Evolutionary conservation across 2,888 invertebrate species (phyloP).

Genomic region (Phymatocera aterrima): DNA sequence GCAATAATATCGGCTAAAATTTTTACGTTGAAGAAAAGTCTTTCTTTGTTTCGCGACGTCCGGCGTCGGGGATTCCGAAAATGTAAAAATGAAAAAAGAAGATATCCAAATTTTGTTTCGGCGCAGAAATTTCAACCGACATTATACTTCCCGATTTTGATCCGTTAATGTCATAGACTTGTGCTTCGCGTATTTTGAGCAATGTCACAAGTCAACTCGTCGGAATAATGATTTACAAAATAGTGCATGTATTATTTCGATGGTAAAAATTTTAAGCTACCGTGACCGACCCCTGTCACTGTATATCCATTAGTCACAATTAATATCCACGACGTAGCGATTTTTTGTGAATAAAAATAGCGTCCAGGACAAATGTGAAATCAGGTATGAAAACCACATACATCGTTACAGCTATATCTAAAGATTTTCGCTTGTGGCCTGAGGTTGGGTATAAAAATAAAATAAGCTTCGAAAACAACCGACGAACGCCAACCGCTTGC

Average conservation of each 20-base stretch:
- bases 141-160: no score
- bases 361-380: background rate
- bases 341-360: constrained; percentile 17
- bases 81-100: no score
- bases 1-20: no score
- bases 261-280: background rate
- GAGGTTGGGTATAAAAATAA: constrained; percentile 26
- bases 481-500: background rate
- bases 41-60: no score
- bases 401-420: constrained; percentile 13
- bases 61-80: no score
- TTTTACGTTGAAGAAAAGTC: no score
- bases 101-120: no score
- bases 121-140: no score
- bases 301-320: background rate
- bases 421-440: background rate
- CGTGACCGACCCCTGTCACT: background rate
- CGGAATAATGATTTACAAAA: background rate
- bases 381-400: constrained; percentile 31
- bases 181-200: no score
- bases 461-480: constrained; percentile 35
- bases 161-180: no score
- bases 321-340: background rate
- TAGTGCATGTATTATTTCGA: background rate
- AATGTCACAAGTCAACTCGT: background rate